These are phyloP conservation scores for Spea multiplicata DNA, from an alignment of 2,113 vertebrate genomes.

Conservation along the genomic window DNA sequence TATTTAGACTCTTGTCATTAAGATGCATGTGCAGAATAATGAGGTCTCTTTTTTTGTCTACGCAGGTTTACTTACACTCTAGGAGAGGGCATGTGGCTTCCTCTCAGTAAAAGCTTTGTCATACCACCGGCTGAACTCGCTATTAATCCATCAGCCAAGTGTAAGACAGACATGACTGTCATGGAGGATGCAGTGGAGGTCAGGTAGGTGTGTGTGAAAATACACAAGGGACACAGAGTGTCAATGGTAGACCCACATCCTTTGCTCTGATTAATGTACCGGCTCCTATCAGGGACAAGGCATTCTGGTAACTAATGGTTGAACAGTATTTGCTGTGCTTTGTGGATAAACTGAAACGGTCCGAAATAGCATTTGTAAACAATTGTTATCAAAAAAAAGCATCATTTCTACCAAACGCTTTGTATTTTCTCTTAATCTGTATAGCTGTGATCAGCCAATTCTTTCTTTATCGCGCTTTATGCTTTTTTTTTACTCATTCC, in stretches of 20 bases:
- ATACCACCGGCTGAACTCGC: constrained; percentile 94
- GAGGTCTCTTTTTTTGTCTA: background rate
- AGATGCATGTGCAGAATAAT: background rate
- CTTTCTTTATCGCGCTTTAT: background rate
- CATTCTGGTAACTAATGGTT: constrained; percentile 13
- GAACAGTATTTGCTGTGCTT: constrained; percentile 12
- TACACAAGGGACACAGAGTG: constrained; percentile 30
- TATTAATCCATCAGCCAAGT: constrained; percentile 97
- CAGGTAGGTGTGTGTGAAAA: constrained; percentile 68
- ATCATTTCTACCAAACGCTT: constrained; percentile 24
- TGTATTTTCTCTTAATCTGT: constrained; percentile 9
- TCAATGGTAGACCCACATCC: constrained; percentile 36
- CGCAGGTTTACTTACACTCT: constrained; percentile 94
- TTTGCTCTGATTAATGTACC: constrained; percentile 29
- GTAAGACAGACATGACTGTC: constrained; percentile 97
- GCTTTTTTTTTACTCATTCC: too few relatives aligned
- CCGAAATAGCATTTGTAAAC: constrained; percentile 30
- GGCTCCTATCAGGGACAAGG: constrained; percentile 24
- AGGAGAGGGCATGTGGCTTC: constrained; percentile 97
- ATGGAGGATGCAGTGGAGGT: constrained; percentile 98
- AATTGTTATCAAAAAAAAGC: constrained; percentile 32
- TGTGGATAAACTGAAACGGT: constrained; percentile 8
- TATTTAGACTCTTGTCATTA: too few relatives aligned
- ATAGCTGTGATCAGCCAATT: background rate
- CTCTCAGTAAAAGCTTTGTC: constrained; percentile 96